These are phyloP conservation scores for Erebia epiphron DNA, from an alignment of 2,888 invertebrate species.

Conservation along the genomic window DNA sequence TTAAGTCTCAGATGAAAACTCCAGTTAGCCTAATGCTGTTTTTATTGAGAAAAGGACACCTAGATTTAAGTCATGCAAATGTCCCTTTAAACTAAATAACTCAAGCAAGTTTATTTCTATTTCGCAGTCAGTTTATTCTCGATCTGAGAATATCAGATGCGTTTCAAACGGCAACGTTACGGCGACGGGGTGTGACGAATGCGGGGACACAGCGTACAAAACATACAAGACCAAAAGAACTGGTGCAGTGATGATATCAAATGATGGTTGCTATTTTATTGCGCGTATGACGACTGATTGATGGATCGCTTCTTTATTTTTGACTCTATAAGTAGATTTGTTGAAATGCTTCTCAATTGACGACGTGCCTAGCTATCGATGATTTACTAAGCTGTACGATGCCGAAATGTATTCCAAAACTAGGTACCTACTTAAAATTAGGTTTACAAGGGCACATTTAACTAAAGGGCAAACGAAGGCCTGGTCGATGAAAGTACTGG, in stretches of 20 bases:
- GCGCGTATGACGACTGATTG: slow-evolving; percentile 2
- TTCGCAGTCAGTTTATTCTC: slow-evolving; percentile 13
- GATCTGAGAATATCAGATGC: slow-evolving; percentile 30
- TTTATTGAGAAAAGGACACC: too few species aligned
- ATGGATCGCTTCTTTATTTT: not conserved
- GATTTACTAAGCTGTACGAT: not conserved
- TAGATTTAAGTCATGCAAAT: too few species aligned
- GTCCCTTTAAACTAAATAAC: not conserved
- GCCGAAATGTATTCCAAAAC: too few species aligned
- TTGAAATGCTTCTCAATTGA: slow-evolving; percentile 10
- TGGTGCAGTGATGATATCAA: slow-evolving; percentile 19
- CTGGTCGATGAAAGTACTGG: too few species aligned
- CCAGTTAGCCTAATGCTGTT: too few species aligned
- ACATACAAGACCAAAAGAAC: slow-evolving; percentile 7
- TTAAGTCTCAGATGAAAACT: too few species aligned
- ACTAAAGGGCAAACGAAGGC: too few species aligned
- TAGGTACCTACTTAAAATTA: too few species aligned
- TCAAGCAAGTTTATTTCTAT: slow-evolving; percentile 5
- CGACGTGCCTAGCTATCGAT: not conserved
- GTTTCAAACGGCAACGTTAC: slow-evolving; percentile 43
- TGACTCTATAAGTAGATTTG: not conserved
- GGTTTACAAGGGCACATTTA: too few species aligned
- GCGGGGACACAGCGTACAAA: slow-evolving; percentile 22
- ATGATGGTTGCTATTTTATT: slow-evolving; percentile 13
- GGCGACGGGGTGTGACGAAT: slow-evolving; percentile 38